Evolutionary conservation across 2,888 invertebrate species (phyloP), one percentile per base, ranked within the genome.

Genomic region (Corbicula japonica): DNA sequence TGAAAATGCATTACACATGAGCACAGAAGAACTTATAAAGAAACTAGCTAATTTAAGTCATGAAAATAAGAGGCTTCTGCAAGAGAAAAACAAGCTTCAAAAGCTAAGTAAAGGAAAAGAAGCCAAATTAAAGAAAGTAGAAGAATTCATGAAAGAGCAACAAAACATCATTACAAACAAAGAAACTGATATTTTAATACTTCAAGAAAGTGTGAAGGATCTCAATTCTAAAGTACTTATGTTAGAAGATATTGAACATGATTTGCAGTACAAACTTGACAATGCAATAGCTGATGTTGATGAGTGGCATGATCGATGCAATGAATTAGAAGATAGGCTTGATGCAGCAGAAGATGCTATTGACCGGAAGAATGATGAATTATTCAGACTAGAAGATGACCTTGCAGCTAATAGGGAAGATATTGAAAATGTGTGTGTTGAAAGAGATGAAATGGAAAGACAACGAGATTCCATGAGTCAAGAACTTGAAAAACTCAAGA

Each of bases 131-230:
- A 86, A 85, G 56, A 86, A 83, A 52, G 74, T 86, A 56, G 87
- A 87, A 74, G 84, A 85, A 44, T 82, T 83, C 66, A 65, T 87
- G 15, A 66, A 58, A 30, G 83, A 77, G 30, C 86, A 87, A 48
- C 79, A 86, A 71, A 80, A 79, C 35, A 46, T 82, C 3, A 50
- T 87, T 23, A 77, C 82, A 6, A 82, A 74, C 10, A 87, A 84
- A 71, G 86, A 85, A 3, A 84, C 87, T 58, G 87, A 87, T 72
- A 77, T 85, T 63, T 30, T 87, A 1, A 87, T 87, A 28, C 68
- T 87, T 5, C 83, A 86, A 68, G 86, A 86, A 71, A 80, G 60
- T 56, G 76, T 83, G 10, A 81, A 80, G 60, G 79, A 81, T 23
- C 54, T 77, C 15, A 63, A 44, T 30, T 30, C 38, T 30, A 83